Evolutionary conservation across 2,888 invertebrate genomes (phyloP).

Genomic region (Ferrisia virgata): DNA sequence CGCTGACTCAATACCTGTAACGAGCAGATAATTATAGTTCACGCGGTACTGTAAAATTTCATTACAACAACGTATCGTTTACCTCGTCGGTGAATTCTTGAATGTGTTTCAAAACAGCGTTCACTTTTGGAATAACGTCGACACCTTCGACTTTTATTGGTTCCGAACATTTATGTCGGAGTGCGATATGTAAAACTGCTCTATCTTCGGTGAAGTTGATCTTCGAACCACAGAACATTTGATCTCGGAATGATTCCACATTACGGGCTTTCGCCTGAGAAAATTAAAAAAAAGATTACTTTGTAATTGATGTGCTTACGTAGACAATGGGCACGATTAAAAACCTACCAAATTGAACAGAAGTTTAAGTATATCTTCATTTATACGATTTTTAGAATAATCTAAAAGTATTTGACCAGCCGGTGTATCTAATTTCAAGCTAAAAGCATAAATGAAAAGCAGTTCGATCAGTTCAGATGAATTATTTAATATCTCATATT

Average conservation of each 20-base stretch:
- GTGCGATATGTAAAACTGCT: conserved; percentile 90
- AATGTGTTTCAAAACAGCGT: conserved; percentile 89
- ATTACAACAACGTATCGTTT: neutral
- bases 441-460: neutral
- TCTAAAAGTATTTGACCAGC: conserved; percentile 92
- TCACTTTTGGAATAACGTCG: conserved; percentile 91
- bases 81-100: conserved; percentile 83
- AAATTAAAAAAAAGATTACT: neutral
- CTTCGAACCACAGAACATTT: conserved; percentile 89
- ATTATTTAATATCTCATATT: neutral
- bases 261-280: conserved; percentile 66
- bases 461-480: neutral
- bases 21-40: neutral
- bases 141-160: conserved; percentile 79
- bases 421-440: neutral
- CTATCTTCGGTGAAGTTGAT: conserved; percentile 98
- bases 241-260: conserved; percentile 80
- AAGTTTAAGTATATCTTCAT: conserved; percentile 69
- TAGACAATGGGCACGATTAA: neutral
- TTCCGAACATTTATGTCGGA: conserved; percentile 77
- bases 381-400: conserved; percentile 93
- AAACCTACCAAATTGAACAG: conserved; percentile 75
- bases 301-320: too few relatives aligned
- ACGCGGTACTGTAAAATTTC: neutral
- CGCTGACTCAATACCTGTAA: conserved; percentile 56